Base-by-base conservation (phyloP, 2,888 invertebrate species). In the Fissipunctia ypsillon region DNA sequence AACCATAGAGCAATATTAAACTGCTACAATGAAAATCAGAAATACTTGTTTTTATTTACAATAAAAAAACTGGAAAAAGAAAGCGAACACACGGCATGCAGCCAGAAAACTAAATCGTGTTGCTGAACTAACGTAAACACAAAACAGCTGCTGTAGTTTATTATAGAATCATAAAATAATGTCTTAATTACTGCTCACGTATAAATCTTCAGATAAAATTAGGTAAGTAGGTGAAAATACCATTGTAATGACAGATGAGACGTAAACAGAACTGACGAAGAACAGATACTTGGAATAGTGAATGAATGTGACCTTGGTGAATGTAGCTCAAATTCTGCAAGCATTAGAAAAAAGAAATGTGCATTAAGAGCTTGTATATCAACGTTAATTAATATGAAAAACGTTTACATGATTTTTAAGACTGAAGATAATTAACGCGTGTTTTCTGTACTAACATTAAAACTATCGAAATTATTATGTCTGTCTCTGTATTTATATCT, bases 101-200 rank as follows among this genome's bases (percentile, higher is more conserved):
- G 10, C 35, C n/a, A 38, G 22, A 3, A 76, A 48, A 71, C 60
- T 52, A 61, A 71, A 65, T 43, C 14, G 31, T 43, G n/a, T 28
- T 43, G 25, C 48, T 28, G 14, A 41, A 50, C 28, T 19, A 68
- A 56, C 9, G 56, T 81, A 45, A 69, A 81, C 69, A 66, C n/a
- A 22, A 43, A 38, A 61, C 56, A 69, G 61, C 57, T 66, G 65
- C 43, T 19, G 25, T 38, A 54, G 43, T 76, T 70, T 67, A 67
- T 67, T n/a, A 38, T 22, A 25, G 38, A 28, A 38, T 67, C 66
- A 31, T 70, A 70, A 80, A 80, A 65, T 22, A 28, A 41, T 28
- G 45, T 54, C 31, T 59, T 79, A 76, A 76, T 69, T 63, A 48
- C 52, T 19, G 50, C 56, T 45, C 12, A 45, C 9, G 57, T n/a